Base-by-base conservation (phyloP, 2,797 vertebrate genomes). In the Microcaecilia unicolor region DNA sequence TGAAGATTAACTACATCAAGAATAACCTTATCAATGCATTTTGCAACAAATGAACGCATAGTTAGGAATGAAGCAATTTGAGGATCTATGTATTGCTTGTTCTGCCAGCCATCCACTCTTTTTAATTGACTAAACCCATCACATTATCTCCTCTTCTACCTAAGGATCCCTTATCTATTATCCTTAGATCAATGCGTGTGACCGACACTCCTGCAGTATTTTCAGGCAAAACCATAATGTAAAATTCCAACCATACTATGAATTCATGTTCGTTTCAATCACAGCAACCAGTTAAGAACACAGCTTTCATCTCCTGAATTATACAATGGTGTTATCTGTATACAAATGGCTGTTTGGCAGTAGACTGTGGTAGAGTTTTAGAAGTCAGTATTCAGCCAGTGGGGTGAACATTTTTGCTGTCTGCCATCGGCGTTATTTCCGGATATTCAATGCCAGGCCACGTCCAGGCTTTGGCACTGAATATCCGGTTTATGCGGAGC, bases 101-200 rank as follows among this genome's bases (percentile, higher is more conserved):
- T 3, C n/a, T 26, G 21, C 10, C 16, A 1, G 2, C 19, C 20
- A 41, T 0, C 0, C 28, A 9, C 7, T 25, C 17, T 20, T 5
- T 20, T 20, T 20, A 34, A 21, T 29, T 41, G 18, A 48, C 21
- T 48, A 31, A 45, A 33, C 5, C 13, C 48, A 12, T 8, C 10
- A n/a, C 40, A 41, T 39, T 22, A 17, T 20, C 18, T 25, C 24
- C 7, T 3, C 9, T 12, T 21, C 17, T 1, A 1, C 34, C 11
- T 18, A 19, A 25, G 15, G 37, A n/a, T 1, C 15, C 25, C 21
- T 6, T 14, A 31, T n/a, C 5, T 15, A 9, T 0, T 25, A 4
- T 8, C 19, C 40, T 36, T 46, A 18, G 44, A 16, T 20, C 23
- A 6, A 1, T 25, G 8, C 12, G 33, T 9, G 4, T 5, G 2